Percentiles rank a stretch among this genome's conserved stretches.
Evolutionary conservation across 2,113 vertebrate genomes (phyloP).

Genomic region (Lepus timidus): DNA sequence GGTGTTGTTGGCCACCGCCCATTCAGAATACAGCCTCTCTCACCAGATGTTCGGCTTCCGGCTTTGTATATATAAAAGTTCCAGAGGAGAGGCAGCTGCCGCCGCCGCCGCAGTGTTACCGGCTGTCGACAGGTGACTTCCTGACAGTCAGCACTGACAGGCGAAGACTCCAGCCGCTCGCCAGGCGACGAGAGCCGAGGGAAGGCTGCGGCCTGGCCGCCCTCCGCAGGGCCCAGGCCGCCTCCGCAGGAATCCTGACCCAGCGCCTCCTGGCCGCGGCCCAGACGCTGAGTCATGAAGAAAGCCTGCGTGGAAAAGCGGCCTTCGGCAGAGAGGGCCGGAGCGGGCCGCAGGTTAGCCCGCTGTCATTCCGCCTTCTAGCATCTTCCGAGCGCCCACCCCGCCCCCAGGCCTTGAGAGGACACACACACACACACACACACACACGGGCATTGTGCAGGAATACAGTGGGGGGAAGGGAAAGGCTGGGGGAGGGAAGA

Average conservation of each 20-base stretch:
- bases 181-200: neutral
- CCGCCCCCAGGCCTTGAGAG: neutral
- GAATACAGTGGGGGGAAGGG: no score
- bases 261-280: neutral
- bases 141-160: neutral
- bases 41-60: constrained; percentile 62
- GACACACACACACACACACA: no score
- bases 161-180: neutral
- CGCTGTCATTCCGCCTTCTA: neutral
- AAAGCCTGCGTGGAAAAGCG: constrained; percentile 26
- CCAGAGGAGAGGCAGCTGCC: neutral
- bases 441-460: no score
- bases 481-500: no score
- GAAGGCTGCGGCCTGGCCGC: neutral
- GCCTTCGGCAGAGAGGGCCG: constrained; percentile 4
- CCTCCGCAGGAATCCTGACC: constrained; percentile 11
- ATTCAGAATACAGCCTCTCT: constrained; percentile 11
- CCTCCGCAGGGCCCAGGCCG: neutral
- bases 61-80: constrained; percentile 55
- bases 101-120: neutral
- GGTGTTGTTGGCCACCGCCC: constrained; percentile 37
- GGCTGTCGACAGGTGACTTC: neutral
- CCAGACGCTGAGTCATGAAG: constrained; percentile 65
- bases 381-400: neutral
- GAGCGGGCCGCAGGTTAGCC: neutral